Conservation (phyloP, 2,797 vertebrate species). For the Prunella strophiata region DNA sequence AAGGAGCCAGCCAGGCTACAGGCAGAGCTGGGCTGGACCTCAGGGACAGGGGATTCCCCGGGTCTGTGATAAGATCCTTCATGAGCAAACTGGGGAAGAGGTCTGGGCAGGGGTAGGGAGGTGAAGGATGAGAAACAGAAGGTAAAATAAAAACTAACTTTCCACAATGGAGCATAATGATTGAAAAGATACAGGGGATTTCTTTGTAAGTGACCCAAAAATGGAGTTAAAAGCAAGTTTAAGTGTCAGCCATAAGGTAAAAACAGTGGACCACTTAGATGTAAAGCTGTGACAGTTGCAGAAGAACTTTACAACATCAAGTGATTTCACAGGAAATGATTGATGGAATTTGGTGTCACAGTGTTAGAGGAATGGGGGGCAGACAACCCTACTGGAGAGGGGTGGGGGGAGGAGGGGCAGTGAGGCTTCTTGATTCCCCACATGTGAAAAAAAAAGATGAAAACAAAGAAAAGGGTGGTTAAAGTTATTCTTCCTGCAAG, state of each 20-base stretch:
- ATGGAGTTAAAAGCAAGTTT: neutral
- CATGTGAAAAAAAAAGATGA: neutral
- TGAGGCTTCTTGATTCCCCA: neutral
- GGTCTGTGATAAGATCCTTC: neutral
- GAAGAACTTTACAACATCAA: neutral
- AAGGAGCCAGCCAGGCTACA: neutral
- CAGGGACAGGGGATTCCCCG: neutral
- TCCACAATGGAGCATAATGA: neutral
- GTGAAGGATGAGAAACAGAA: neutral
- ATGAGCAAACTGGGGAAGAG: neutral
- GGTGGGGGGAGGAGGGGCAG: fast-evolving
- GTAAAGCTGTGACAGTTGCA: neutral
- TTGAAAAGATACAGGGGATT: neutral
- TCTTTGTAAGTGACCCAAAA: neutral
- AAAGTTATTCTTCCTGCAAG: neutral
- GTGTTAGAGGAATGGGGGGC: neutral
- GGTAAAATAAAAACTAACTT: neutral
- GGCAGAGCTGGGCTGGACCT: neutral
- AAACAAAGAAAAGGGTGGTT: neutral
- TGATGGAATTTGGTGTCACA: neutral
- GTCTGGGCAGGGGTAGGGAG: neutral
- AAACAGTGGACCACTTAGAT: neutral
- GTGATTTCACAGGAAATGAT: neutral
- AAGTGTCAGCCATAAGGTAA: neutral
- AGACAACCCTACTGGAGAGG: neutral